Conservation (phyloP, 1,140 invertebrate genomes). For the Orius insidiosus region DNA sequence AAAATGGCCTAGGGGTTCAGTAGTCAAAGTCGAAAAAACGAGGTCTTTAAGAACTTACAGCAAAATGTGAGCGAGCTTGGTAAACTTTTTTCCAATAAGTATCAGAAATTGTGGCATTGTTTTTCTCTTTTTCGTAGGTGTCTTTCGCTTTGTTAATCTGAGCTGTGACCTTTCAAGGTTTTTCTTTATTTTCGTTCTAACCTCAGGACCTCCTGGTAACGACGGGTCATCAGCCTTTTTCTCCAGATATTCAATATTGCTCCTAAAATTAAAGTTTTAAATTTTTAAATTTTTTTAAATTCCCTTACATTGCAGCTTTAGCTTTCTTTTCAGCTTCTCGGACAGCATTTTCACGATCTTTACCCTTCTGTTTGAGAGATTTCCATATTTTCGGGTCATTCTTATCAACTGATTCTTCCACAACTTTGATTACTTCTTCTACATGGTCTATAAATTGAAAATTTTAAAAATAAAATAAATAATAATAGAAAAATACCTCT, state of each 20-base stretch:
- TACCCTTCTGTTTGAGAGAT: constrained; percentile 37
- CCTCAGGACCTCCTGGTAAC: constrained; percentile 24
- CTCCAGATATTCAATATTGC: constrained; percentile 18
- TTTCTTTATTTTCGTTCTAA: constrained; percentile 26
- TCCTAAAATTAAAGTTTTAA: constrained; percentile 12
- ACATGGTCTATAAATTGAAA: constrained; percentile 19
- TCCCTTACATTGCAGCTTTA: constrained; percentile 23
- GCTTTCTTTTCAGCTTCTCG: constrained; percentile 31
- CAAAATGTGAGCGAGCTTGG: constrained; percentile 45
- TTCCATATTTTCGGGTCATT: constrained; percentile 14
- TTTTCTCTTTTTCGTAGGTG: constrained; percentile 34
- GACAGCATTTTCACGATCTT: constrained; percentile 31
- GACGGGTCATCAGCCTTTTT: constrained; percentile 26
- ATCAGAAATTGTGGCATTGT: constrained; percentile 39
- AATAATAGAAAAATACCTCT: constrained; percentile 29
- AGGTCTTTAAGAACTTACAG: constrained; percentile 18
- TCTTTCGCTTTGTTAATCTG: constrained; percentile 37
- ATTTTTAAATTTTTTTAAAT: too few species aligned
- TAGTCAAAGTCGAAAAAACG: too few species aligned
- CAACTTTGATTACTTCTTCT: constrained; percentile 13
- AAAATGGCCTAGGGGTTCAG: too few species aligned
- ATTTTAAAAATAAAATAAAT: neutral
- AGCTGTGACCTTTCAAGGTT: constrained; percentile 42
- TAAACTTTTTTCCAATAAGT: constrained; percentile 53
- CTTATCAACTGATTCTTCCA: constrained; percentile 18